Conservation (phyloP, 2,797 vertebrate genomes). For the Pitangus sulphuratus region DNA sequence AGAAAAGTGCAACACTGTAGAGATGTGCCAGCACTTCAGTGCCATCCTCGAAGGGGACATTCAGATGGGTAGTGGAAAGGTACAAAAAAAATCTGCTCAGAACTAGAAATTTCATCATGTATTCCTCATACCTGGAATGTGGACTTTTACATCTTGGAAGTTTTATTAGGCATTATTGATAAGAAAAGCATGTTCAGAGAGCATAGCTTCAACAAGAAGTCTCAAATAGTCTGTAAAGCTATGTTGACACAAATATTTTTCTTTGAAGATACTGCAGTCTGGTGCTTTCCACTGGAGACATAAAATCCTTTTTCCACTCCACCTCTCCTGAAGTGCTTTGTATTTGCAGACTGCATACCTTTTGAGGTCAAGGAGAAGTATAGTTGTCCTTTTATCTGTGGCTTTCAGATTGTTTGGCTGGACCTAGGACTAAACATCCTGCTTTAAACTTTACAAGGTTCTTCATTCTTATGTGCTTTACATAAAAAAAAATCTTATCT, state of each 20-base stretch:
- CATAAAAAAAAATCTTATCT: background rate
- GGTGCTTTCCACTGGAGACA: background rate
- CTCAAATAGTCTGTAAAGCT: background rate
- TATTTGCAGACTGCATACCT: background rate
- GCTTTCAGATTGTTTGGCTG: background rate
- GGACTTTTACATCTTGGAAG: background rate
- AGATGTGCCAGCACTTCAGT: background rate
- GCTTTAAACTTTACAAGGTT: background rate
- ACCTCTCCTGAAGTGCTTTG: background rate
- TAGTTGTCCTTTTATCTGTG: background rate
- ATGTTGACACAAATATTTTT: background rate
- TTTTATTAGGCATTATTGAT: background rate
- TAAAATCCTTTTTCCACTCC: background rate
- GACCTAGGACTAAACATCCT: background rate
- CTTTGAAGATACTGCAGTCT: background rate
- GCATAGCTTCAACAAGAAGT: background rate
- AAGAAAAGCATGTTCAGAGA: background rate
- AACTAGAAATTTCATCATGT: background rate
- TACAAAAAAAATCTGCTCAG: background rate
- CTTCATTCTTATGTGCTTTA: background rate
- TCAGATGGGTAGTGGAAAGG: background rate
- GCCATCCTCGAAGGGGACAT: background rate
- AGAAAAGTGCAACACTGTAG: background rate
- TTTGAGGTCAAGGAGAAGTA: background rate
- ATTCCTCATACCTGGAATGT: background rate